Conservation (phyloP, 2,113 vertebrate genomes). For the Dicentrarchus labrax region DNA sequence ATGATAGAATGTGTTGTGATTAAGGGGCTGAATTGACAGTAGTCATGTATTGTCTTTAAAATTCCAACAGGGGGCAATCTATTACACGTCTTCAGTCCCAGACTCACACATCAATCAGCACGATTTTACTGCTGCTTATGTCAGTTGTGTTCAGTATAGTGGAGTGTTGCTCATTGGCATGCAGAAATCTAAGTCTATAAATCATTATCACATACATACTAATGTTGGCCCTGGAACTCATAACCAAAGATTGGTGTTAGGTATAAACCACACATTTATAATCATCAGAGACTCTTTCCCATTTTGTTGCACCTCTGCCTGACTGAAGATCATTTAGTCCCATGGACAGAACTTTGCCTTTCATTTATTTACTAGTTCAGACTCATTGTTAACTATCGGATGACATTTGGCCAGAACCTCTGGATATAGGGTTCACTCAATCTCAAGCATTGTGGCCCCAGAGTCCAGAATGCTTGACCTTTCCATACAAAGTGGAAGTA, state of each 20-base stretch:
- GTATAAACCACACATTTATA: background rate
- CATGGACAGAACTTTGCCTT: conserved; percentile 11
- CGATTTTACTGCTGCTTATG: background rate
- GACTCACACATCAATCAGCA: background rate
- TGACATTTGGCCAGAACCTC: conserved; percentile 17
- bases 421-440: conserved; percentile 16
- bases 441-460: conserved; percentile 21
- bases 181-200: background rate
- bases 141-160: background rate
- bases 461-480: conserved; percentile 25
- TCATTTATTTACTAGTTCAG: background rate
- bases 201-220: background rate
- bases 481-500: conserved; percentile 42
- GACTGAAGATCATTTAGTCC: background rate
- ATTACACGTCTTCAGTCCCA: conserved; percentile 16
- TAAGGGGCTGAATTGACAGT: background rate
- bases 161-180: background rate
- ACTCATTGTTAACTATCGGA: background rate
- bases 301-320: background rate
- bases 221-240: conserved; percentile 5
- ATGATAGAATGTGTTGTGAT: conserved; percentile 3
- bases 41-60: background rate
- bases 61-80: conserved; percentile 62
- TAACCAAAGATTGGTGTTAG: conserved; percentile 53
- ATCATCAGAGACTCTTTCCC: background rate